Conservation (phyloP, 2,113 vertebrate genomes). For the Upupa epops region DNA sequence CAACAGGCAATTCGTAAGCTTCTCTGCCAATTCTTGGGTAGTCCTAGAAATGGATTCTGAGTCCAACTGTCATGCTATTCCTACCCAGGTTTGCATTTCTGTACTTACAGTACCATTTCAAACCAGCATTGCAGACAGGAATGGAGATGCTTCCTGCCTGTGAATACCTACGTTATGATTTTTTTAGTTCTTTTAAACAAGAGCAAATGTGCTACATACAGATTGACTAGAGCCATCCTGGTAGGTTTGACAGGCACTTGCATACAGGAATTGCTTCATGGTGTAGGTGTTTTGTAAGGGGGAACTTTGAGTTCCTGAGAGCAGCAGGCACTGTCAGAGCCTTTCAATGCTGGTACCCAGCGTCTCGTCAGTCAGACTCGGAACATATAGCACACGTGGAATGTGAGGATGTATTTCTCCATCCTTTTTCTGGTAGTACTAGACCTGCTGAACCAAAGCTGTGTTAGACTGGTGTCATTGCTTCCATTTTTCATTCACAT, state of each 20-base stretch:
- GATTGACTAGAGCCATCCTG: neutral
- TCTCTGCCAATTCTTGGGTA: neutral
- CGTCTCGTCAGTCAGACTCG: accelerated
- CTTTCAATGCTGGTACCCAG: neutral
- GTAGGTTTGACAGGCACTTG: neutral
- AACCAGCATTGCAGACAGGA: neutral
- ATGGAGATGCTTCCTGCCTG: neutral
- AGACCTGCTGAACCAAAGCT: neutral
- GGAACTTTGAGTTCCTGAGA: neutral
- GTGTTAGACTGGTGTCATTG: accelerated
- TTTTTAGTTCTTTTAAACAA: too few species aligned
- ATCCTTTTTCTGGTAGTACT: neutral
- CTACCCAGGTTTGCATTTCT: neutral
- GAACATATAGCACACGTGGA: accelerated
- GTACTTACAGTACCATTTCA: neutral
- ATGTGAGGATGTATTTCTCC: neutral
- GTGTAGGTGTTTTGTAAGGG: accelerated
- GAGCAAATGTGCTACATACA: neutral
- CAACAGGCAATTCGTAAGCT: neutral
- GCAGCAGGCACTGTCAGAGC: neutral
- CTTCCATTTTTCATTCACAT: accelerated
- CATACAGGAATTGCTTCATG: neutral
- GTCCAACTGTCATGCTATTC: neutral
- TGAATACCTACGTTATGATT: accelerated
- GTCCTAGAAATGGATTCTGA: neutral